Conservation (phyloP, 2,797 vertebrate species). For the Gadopsis bispinosus region DNA sequence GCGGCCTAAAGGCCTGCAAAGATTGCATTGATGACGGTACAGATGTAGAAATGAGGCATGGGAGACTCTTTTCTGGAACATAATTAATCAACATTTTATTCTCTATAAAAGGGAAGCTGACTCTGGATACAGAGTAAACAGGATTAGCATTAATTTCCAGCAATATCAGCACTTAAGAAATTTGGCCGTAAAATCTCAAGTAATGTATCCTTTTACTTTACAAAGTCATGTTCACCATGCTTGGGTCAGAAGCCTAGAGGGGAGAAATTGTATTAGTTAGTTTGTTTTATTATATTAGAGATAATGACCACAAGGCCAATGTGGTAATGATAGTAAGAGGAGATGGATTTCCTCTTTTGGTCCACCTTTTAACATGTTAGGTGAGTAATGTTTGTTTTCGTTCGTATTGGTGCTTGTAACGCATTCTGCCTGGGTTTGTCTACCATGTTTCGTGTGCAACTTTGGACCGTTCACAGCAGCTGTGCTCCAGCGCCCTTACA, state of each 20-base stretch:
- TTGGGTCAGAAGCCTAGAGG: neutral
- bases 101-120: neutral
- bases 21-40: too few relatives aligned
- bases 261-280: neutral
- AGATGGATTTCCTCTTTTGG: neutral
- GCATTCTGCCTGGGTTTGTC: neutral
- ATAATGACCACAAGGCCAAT: neutral
- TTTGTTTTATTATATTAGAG: neutral
- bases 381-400: slow-evolving; percentile 11
- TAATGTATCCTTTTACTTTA: neutral
- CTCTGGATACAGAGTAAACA: neutral
- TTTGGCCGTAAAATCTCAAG: neutral
- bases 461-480: slow-evolving; percentile 24
- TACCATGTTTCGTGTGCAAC: slow-evolving; percentile 1
- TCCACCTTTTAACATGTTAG: neutral
- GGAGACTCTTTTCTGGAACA: neutral
- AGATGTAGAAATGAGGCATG: too few relatives aligned
- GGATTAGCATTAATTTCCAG: neutral
- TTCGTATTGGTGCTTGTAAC: neutral
- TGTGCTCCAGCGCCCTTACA: slow-evolving; percentile 26
- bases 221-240: neutral
- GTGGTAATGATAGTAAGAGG: neutral
- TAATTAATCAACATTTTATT: neutral
- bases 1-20: too few relatives aligned
- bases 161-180: neutral